phyloP scores from a whole-genome alignment of 2,888 invertebrate species.

The Biston betularia region DNA sequence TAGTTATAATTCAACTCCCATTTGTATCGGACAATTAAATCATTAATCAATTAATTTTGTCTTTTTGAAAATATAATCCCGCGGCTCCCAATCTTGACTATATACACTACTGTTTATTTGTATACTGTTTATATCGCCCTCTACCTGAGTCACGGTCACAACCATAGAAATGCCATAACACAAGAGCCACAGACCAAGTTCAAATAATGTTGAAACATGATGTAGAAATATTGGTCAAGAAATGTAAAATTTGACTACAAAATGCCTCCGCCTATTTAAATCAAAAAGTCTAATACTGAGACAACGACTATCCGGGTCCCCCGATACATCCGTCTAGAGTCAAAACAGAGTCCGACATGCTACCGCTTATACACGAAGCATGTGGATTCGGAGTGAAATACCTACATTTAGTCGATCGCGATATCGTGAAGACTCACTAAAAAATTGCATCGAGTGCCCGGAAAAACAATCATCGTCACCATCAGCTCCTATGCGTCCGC shows the following conservation, averaged over 20 bases:
- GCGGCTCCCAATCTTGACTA: too few species aligned
- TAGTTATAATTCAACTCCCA: too few species aligned
- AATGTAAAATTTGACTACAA: slow-evolving; percentile 19
- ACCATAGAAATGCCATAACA: neutral
- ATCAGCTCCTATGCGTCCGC: too few species aligned
- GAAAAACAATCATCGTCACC: too few species aligned
- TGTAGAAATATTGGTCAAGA: slow-evolving; percentile 11
- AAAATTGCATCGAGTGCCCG: too few species aligned
- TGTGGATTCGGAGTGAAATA: too few species aligned
- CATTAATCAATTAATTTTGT: too few species aligned
- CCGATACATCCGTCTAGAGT: neutral
- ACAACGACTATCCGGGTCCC: too few species aligned
- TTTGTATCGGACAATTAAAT: too few species aligned
- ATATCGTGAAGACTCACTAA: too few species aligned
- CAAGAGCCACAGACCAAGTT: slow-evolving; percentile 14
- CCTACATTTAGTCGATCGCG: too few species aligned
- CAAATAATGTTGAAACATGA: slow-evolving; percentile 28
- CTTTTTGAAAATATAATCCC: too few species aligned
- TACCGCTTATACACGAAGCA: neutral
- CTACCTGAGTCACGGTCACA: slow-evolving; percentile 26
- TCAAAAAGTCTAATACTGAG: neutral
- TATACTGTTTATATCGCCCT: neutral
- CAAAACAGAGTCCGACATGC: neutral
- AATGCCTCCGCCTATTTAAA: slow-evolving; percentile 3
- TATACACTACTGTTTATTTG: neutral